Evolutionary conservation across 2,113 vertebrate genomes (phyloP).

Genomic region (Sphaerodactylus townsendi): DNA sequence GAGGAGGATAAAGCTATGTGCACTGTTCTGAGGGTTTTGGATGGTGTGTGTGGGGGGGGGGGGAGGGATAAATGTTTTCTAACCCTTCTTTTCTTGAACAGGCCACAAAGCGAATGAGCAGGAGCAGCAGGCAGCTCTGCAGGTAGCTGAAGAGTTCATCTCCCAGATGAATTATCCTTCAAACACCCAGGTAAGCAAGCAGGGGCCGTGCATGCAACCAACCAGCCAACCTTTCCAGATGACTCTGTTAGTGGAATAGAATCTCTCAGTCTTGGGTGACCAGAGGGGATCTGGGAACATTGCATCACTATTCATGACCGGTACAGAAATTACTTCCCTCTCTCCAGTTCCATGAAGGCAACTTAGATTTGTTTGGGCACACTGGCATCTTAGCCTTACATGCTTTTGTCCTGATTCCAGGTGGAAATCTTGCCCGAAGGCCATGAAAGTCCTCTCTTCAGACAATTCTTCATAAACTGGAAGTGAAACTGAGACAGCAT

Average conservation of each 20-base stretch:
- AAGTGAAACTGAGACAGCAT: constrained; percentile 62
- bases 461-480: constrained; percentile 91
- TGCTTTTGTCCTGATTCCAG: constrained; percentile 57
- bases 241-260: neutral
- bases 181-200: constrained; percentile 83
- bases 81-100: constrained; percentile 35
- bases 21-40: too few relatives aligned
- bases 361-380: neutral
- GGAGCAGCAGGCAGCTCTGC: constrained; percentile 81
- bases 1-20: too few relatives aligned
- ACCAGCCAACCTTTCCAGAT: neutral
- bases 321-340: neutral
- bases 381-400: neutral
- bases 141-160: constrained; percentile 86
- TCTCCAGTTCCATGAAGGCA: neutral
- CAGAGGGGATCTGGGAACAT: too few relatives aligned
- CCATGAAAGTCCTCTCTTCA: constrained; percentile 87
- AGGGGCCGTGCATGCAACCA: fast-evolving
- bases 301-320: too few relatives aligned
- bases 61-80: fast-evolving
- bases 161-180: constrained; percentile 83
- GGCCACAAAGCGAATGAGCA: constrained; percentile 83
- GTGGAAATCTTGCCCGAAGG: constrained; percentile 92
- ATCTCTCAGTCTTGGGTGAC: neutral
- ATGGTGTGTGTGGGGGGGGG: too few relatives aligned